Conservation (phyloP, 2,797 vertebrate species). For the Lindbergichthys nudifrons region DNA sequence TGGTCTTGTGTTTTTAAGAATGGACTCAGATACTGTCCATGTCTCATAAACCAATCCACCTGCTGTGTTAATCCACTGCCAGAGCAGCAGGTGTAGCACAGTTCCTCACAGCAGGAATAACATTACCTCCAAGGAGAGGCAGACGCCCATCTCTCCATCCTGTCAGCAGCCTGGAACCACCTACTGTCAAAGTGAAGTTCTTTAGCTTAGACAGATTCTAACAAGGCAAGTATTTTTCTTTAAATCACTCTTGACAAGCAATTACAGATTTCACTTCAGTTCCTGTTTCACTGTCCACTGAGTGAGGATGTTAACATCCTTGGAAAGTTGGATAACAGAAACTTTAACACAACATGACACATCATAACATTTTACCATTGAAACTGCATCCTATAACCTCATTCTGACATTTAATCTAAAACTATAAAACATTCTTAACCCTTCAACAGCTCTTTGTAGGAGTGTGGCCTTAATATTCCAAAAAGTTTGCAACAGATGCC, state of each 20-base stretch:
- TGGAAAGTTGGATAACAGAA: neutral
- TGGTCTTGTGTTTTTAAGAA: too few relatives aligned
- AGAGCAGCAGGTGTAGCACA: neutral
- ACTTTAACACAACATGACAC: too few relatives aligned
- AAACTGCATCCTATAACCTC: too few relatives aligned
- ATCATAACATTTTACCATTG: too few relatives aligned
- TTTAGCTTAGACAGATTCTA: neutral
- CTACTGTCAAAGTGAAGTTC: neutral
- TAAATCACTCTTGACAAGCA: conserved; percentile 2
- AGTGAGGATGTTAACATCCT: neutral
- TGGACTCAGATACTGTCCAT: neutral
- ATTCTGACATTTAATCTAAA: neutral
- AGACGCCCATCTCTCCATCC: neutral
- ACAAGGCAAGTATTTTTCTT: neutral
- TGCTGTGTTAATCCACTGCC: neutral
- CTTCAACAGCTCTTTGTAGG: neutral
- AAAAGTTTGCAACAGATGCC: neutral
- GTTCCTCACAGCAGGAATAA: conserved; percentile 7
- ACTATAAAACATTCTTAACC: neutral
- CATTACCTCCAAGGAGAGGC: neutral
- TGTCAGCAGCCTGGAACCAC: neutral
- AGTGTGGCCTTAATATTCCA: neutral
- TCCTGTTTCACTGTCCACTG: neutral
- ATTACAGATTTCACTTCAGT: neutral
- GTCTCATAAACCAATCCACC: neutral